A percentile compares a stretch with the other conserved stretches of the same genome.
Evolutionary conservation across 2,888 invertebrate species (phyloP).

Genomic region (Cephus spinipes): DNA sequence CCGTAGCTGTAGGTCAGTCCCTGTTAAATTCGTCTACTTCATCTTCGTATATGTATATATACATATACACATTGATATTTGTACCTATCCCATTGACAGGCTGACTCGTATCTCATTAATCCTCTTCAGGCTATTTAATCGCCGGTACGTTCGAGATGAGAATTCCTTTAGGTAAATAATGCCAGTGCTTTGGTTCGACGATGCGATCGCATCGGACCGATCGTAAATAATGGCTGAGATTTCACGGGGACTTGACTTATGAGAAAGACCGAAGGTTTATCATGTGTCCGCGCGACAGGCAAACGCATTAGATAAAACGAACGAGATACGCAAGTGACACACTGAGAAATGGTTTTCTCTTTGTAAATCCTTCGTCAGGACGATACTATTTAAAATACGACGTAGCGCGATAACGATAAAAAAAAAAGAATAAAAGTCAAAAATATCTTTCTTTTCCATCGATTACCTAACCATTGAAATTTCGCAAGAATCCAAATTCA

Average conservation of each 20-base stretch:
- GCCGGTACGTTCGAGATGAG: not conserved
- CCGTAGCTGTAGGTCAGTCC: not conserved
- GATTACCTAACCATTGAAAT: not conserved
- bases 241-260: conserved; percentile 47
- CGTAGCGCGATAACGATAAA: conserved; percentile 32
- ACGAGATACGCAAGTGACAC: conserved; percentile 45
- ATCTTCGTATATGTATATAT: not conserved
- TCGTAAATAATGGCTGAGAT: conserved; percentile 39
- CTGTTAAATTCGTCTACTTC: not conserved
- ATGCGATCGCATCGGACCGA: conserved; percentile 1
- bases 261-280: conserved; percentile 46
- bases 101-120: not conserved
- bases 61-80: not conserved
- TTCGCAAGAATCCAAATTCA: conserved; percentile 12
- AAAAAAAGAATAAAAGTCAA: not conserved
- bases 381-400: conserved; percentile 45
- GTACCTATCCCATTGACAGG: not conserved
- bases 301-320: conserved; percentile 46
- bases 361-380: conserved; percentile 31
- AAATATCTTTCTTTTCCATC: not conserved
- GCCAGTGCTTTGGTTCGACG: conserved; percentile 8
- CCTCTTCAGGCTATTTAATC: not conserved
- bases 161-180: not conserved
- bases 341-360: conserved; percentile 41
- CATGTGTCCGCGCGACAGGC: conserved; percentile 34